Base-by-base conservation (phyloP, 2,888 invertebrate species). In the Agrochola lychnidis region DNA sequence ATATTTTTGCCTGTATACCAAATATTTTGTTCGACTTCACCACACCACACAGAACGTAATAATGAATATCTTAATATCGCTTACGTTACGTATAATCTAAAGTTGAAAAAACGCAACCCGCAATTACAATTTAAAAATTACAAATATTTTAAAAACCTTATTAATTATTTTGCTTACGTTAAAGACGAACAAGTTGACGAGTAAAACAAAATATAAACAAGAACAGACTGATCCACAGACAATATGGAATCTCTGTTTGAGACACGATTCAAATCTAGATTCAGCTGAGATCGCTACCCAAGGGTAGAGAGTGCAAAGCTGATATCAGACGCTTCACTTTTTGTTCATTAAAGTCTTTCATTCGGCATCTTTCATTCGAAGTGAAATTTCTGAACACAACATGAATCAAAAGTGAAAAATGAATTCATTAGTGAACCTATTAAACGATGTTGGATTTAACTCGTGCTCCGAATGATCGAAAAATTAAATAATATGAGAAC, bases 21-120 rank as follows among this genome's bases (percentile, higher is more conserved):
- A 56, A 56, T n/a, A 25, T 25, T 2, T 57, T 57, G 25, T 57
- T 25, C 25, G 0, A 57, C 57, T 57, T 57, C 57, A 57, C 25
- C 57, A n/a, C 57, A n/a, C 57, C 56, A 57, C 56, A 57, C n/a
- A n/a, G 25, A 25, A 25, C 56, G 56, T 57, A 57, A 57, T n/a
- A 57, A 57, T 57, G 25, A 57, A n/a, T 25, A n/a, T 10, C 4
- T 12, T 56, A 25, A 9, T 56, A n/a, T 10, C 12, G n/a, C 56
- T 56, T n/a, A 56, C n/a, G 10, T 56, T n/a, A 56, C n/a, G 10
- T n/a, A 56, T 12, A 53, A 53, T n/a, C 0, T 53, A 22, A 12
- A 56, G 56, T 4, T 12, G 10, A 14, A 5, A 57, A 56, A 57
- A 25, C 19, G 51, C 3, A 22, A 14, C 6, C n/a, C 57, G 25